Evolutionary conservation across 2,888 invertebrate species (phyloP), one percentile per base, ranked within the genome.

Genomic region (Orchesella flavescens): DNA sequence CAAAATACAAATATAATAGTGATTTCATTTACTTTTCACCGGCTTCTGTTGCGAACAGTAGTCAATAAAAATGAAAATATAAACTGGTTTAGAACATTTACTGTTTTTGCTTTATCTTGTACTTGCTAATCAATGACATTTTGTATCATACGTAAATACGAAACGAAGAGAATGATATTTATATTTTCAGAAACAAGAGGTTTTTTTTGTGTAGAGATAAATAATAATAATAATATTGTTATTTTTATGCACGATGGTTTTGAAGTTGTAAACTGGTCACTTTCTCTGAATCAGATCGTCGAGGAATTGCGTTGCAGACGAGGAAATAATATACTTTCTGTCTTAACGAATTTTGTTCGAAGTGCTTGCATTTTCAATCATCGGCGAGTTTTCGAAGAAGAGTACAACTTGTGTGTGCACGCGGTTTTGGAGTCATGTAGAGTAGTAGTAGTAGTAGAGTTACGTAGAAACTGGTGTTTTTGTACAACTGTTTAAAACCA

Each of bases 401-500:
- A 83, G 76, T 78, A 82, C 78, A 86, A 84, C 81, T 59, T 83
- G 77, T 78, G 77, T 78, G 65, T 65, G 65, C 80, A 76, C 76
- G 84, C 77, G 76, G 82, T 71, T 49, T 72, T 71, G 83, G 66
- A 84, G 85, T 72, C 80, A 65, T 79, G 85, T 71, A 79, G 81
- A 77, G 85, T 75, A 77, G 83, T 80, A 76, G 76, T 59, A 44
- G 65, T 68, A 69, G 79, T 57, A 85, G 34, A 34, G 80, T 83
- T 74, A 81, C 80, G 84, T 78, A 85, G 81, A 85, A 73, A 83
- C 80, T 85, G 85, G 84, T 84, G 85, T 49, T 82, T 86, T 85
- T 86, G 85, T 85, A 85, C 86, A 86, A 85, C 86, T 86, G 86
- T 85, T 85, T 86, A 86, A 86, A 86, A 86, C 83, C 85, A 86